phyloP scores from a whole-genome alignment of 2,888 invertebrate species.

The Amphipyra berbera region DNA sequence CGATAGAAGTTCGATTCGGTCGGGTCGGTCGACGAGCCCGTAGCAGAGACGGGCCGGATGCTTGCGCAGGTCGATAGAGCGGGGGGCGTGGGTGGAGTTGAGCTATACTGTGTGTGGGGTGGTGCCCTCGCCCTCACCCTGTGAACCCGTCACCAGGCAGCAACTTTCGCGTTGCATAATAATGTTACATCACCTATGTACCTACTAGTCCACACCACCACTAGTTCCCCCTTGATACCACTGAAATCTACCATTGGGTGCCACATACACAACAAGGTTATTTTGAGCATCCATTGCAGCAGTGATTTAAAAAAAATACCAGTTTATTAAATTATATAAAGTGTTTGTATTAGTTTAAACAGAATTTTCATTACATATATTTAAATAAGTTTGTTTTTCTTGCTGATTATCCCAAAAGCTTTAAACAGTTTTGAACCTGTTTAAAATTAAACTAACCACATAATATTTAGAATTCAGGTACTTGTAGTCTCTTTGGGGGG shows the following conservation, averaged over 20 bases:
- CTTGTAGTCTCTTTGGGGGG: no score
- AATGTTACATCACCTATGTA: conserved; percentile 74
- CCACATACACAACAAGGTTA: not conserved
- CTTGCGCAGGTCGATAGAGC: conserved; percentile 88
- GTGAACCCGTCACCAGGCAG: conserved; percentile 67
- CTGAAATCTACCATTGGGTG: conserved; percentile 3
- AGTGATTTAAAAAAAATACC: no score
- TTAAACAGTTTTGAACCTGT: no score
- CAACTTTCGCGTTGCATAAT: conserved; percentile 80
- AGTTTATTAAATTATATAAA: no score
- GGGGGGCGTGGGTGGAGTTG: conserved; percentile 82
- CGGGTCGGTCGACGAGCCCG: conserved; percentile 72
- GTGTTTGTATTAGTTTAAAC: no score
- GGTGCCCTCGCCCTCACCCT: conserved; percentile 88
- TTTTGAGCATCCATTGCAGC: no score
- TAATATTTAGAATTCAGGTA: no score
- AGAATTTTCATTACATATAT: no score
- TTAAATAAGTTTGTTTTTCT: no score
- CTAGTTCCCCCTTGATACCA: conserved; percentile 33
- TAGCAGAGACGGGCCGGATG: conserved; percentile 71
- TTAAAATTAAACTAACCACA: no score
- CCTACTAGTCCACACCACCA: conserved; percentile 58
- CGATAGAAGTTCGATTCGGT: conserved; percentile 66
- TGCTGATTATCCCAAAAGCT: no score
- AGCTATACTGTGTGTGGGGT: conserved; percentile 79